These are phyloP conservation scores for Isotomurus palustris DNA, from an alignment of 2,888 invertebrate species.

Conservation along the genomic window DNA sequence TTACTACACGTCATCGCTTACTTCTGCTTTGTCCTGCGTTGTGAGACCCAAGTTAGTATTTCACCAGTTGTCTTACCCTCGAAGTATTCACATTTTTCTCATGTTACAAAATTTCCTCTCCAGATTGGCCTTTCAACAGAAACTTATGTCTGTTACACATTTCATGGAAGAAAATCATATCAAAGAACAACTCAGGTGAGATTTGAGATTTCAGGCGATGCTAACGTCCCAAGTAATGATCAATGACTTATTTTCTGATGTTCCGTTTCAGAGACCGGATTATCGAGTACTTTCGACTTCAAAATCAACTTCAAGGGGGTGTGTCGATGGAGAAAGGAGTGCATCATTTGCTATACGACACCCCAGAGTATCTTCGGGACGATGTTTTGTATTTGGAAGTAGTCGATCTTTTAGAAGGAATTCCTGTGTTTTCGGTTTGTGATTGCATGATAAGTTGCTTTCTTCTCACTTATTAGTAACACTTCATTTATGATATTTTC, in stretches of 20 bases:
- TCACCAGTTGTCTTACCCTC: neutral
- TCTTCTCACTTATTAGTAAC: neutral
- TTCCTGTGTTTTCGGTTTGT: slow-evolving; percentile 39
- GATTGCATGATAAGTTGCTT: neutral
- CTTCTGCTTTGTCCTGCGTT: slow-evolving; percentile 38
- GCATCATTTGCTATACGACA: slow-evolving; percentile 37
- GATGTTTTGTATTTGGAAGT: slow-evolving; percentile 39
- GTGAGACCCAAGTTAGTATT: slow-evolving; percentile 34
- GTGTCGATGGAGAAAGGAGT: slow-evolving; percentile 8
- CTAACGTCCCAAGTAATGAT: too few species aligned
- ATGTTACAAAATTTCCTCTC: neutral
- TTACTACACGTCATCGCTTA: slow-evolving; percentile 40
- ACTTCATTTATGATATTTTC: neutral
- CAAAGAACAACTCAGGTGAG: slow-evolving; percentile 14
- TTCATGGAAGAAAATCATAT: slow-evolving; percentile 36
- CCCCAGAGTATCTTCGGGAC: slow-evolving; percentile 37
- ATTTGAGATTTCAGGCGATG: too few species aligned
- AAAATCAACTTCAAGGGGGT: slow-evolving; percentile 33
- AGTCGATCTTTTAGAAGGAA: slow-evolving; percentile 34
- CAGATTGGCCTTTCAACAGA: slow-evolving; percentile 37
- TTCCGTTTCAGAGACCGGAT: slow-evolving; percentile 24
- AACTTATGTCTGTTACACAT: slow-evolving; percentile 29
- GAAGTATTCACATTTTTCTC: neutral
- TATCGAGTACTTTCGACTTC: slow-evolving; percentile 34
- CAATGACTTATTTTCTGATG: too few species aligned